Conservation (phyloP, 2,113 vertebrate species). For the Eira barbara region DNA sequence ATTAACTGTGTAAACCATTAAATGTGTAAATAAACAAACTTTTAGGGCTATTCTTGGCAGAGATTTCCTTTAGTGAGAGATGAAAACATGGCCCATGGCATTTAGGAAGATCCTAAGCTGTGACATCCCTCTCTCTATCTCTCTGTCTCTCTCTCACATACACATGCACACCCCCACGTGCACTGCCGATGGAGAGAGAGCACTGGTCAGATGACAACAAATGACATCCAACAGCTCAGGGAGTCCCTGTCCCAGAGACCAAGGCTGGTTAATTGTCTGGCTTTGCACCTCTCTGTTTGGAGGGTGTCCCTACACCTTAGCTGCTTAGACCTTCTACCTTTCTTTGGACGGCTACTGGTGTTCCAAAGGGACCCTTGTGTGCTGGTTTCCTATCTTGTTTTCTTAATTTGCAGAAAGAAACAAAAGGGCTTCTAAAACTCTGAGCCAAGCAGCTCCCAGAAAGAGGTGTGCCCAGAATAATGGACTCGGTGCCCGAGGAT, state of each 20-base stretch:
- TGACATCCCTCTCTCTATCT: background rate
- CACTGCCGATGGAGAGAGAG: background rate
- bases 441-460: background rate
- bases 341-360: background rate
- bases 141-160: background rate
- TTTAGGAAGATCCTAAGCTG: background rate
- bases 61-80: background rate
- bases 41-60: background rate
- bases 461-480: background rate
- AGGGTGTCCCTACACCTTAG: background rate
- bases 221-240: background rate
- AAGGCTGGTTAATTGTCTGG: background rate
- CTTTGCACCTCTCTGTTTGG: background rate
- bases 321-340: background rate
- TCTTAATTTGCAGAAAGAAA: background rate
- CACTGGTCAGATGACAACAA: background rate
- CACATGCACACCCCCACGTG: background rate
- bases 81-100: background rate
- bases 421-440: background rate
- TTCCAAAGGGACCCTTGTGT: background rate
- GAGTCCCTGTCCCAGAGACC: background rate
- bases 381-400: background rate
- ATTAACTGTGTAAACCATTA: background rate
- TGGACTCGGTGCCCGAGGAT: accelerated
- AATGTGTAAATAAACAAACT: background rate